Conservation (phyloP, 2,888 invertebrate species). For the Sarcophaga rosellei region DNA sequence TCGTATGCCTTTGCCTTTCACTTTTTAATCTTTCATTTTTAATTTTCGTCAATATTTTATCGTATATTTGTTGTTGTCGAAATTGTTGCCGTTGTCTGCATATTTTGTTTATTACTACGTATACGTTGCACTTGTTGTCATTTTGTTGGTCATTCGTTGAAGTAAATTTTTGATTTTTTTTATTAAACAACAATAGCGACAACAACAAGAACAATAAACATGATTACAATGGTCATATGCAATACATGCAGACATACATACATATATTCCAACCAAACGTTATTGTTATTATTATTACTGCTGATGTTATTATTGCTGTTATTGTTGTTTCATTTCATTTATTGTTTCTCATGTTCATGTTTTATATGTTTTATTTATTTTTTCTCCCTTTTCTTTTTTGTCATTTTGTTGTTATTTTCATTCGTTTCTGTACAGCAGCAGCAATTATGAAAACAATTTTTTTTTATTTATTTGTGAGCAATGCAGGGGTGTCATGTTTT, state of each 20-base stretch:
- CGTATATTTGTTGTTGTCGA: neutral
- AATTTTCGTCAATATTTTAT: neutral
- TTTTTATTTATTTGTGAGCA: slow-evolving; percentile 59
- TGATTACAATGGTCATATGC: slow-evolving; percentile 34
- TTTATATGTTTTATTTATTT: neutral
- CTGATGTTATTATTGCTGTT: slow-evolving; percentile 16
- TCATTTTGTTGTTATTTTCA: too few species aligned
- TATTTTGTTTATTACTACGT: neutral
- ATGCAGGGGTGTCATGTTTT: slow-evolving; percentile 61
- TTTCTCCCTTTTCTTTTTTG: too few species aligned
- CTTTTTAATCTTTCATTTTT: neutral
- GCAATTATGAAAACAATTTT: too few species aligned
- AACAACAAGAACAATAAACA: too few species aligned
- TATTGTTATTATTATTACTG: neutral
- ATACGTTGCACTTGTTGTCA: neutral
- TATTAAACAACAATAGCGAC: slow-evolving; percentile 40
- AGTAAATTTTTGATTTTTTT: slow-evolving; percentile 54
- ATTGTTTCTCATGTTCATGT: slow-evolving; percentile 25
- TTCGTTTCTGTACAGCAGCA: too few species aligned
- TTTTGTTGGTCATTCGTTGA: slow-evolving; percentile 14
- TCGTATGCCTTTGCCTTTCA: slow-evolving; percentile 5
- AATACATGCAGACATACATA: neutral
- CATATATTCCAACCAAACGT: neutral
- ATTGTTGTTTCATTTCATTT: slow-evolving; percentile 13
- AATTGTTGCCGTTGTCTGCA: slow-evolving; percentile 22